Evolutionary conservation across 2,797 vertebrate genomes (phyloP).

Genomic region (Discoglossus pictus): DNA sequence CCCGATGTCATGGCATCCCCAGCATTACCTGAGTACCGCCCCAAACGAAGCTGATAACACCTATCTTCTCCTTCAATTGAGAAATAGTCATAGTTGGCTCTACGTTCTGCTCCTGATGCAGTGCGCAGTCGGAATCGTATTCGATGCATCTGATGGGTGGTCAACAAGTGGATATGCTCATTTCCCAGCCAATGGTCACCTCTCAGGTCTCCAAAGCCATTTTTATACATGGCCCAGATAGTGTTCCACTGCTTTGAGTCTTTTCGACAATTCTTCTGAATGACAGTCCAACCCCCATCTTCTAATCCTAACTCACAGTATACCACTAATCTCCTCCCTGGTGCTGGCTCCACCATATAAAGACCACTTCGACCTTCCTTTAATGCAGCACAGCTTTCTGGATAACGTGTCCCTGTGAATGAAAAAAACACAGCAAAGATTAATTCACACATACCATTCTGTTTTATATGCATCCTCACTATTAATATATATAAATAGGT

Average conservation of each 20-base stretch:
- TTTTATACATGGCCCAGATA: conserved; percentile 41
- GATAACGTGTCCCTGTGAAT: conserved; percentile 39
- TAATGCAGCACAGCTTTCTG: conserved; percentile 38
- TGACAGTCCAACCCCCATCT: conserved; percentile 41
- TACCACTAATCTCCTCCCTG: conserved; percentile 25
- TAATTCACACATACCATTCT: too few species aligned
- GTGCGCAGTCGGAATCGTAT: conserved; percentile 19
- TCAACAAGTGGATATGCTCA: conserved; percentile 39
- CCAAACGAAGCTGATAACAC: conserved; percentile 38
- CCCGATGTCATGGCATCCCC: conserved; percentile 48
- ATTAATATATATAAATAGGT: too few species aligned
- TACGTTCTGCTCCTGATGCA: conserved; percentile 4
- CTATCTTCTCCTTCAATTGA: conserved; percentile 22
- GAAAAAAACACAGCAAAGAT: neutral
- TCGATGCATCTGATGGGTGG: conserved; percentile 22
- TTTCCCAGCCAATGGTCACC: conserved; percentile 41
- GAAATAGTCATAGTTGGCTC: conserved; percentile 39
- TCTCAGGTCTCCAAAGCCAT: conserved; percentile 39
- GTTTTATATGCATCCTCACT: too few species aligned
- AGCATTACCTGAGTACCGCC: conserved; percentile 40
- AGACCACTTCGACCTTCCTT: conserved; percentile 25
- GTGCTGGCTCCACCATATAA: conserved; percentile 32
- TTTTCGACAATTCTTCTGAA: conserved; percentile 38
- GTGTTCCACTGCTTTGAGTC: conserved; percentile 32
- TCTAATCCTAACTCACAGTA: conserved; percentile 15